These are phyloP conservation scores for Helogale parvula DNA, from an alignment of 2,113 vertebrate genomes.

Conservation along the genomic window DNA sequence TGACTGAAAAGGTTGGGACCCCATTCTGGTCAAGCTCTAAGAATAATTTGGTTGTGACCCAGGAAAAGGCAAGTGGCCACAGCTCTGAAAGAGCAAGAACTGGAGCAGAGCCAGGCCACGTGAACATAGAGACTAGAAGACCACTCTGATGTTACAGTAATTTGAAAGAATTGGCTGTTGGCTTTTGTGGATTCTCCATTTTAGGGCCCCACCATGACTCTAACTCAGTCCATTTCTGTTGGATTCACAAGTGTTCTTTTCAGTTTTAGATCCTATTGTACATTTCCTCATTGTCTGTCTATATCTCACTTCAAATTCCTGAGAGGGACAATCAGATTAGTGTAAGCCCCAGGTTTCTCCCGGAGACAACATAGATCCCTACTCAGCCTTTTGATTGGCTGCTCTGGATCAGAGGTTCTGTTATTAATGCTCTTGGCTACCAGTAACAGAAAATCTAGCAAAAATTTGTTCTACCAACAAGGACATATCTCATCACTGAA, in stretches of 20 bases:
- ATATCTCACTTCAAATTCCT: not conserved
- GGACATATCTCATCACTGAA: not conserved
- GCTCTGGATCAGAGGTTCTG: not conserved
- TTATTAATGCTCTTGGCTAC: not conserved
- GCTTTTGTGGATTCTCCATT: not conserved
- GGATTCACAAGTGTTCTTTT: not conserved
- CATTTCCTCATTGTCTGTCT: not conserved
- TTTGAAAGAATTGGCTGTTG: not conserved
- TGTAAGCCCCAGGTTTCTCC: not conserved
- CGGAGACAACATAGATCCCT: not conserved
- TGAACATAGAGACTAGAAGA: not conserved
- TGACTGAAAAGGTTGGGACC: not conserved
- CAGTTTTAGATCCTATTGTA: not conserved
- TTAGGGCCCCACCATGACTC: not conserved
- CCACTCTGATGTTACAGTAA: not conserved
- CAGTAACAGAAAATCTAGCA: conserved; percentile 11
- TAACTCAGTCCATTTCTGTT: not conserved
- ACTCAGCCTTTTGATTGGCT: not conserved
- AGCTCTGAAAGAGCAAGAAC: not conserved
- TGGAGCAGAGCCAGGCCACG: not conserved
- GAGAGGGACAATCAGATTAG: not conserved
- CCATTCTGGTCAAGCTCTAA: not conserved
- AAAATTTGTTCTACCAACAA: not conserved
- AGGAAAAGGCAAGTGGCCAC: not conserved
- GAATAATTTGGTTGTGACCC: not conserved